Base-by-base conservation (phyloP, 2,797 vertebrate species). In the Odontamblyopus lacepedii region DNA sequence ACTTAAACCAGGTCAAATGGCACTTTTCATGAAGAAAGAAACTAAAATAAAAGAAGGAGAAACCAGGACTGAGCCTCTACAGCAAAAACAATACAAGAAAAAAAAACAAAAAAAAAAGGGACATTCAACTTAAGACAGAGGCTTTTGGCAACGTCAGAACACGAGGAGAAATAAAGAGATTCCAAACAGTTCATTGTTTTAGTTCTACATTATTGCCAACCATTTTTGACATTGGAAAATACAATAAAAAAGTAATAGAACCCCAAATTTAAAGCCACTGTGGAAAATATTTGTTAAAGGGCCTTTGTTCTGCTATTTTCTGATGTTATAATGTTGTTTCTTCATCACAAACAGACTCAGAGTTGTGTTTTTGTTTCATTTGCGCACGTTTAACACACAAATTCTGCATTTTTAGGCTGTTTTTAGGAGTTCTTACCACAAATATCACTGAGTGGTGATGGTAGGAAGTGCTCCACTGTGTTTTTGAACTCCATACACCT, bases 1-100 rank as follows among this genome's bases (percentile, higher is more conserved):
- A 77, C 74, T 86, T 77, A 79, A 77, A 87, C 73, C 61, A 19
- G 23, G 4, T 13, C 6, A 78, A 79, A 83, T 83, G 82, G 81
- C 80, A 85, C 78, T 77, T 87, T 35, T 82, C 70, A 61, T 79
- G 5, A 60, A 71, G 71, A 70, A 65, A 59, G 73, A 63, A 63
- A 44, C 57, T 60, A 72, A 67, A 59, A 23, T 23, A 23, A 44
- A 27, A 15, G 7, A 60, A 53, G 23, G 4, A 41, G 16, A 19
- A 50, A 65, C 63, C 2, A 9, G 35, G 35, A 38, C 35, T 38
- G 68, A 73, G 51, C 0, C 60, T 62, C 78, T 65, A 69, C 66
- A 65, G 73, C 55, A 64, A 35, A 23, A 23, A 29, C 5, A 60
- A 38, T 8, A 48, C 44, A 48, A 48, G 1, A 48, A 44, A 48